These are phyloP conservation scores for Parnassius orleans DNA, from an alignment of 2,888 invertebrate genomes.

Conservation along the genomic window DNA sequence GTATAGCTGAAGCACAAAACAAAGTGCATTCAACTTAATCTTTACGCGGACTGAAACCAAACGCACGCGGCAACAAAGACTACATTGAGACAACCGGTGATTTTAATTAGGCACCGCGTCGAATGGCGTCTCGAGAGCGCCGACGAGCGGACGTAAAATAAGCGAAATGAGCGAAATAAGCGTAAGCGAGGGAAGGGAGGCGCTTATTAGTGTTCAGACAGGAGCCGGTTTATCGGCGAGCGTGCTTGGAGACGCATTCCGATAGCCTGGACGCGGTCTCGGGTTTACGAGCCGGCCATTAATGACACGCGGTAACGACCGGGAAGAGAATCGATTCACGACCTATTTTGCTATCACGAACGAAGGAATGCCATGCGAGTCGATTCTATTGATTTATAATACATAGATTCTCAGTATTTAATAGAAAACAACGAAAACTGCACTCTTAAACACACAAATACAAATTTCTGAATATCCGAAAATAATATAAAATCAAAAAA, in stretches of 20 bases:
- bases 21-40: constrained; percentile 23
- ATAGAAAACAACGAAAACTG: no score
- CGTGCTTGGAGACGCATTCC: constrained; percentile 72
- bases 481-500: no score
- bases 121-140: constrained; percentile 46
- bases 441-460: no score
- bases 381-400: constrained; percentile 20
- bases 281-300: constrained; percentile 60
- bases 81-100: constrained; percentile 41
- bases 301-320: constrained; percentile 69
- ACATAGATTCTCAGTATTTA: no score
- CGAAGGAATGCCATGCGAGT: constrained; percentile 33
- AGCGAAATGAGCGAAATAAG: constrained; percentile 37
- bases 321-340: constrained; percentile 73
- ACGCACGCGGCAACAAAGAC: constrained; percentile 33
- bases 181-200: constrained; percentile 43
- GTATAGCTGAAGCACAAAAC: constrained; percentile 11
- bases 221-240: constrained; percentile 50
- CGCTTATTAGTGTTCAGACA: constrained; percentile 50
- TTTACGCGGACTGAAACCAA: constrained; percentile 18
- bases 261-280: constrained; percentile 53
- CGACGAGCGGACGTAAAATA: constrained; percentile 40
- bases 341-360: constrained; percentile 60
- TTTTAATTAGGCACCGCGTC: constrained; percentile 62
- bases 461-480: no score